Base-by-base conservation (phyloP, 37 sponge, comb jelly and placozoan species). In the Cladorhizidae sp. region DNA sequence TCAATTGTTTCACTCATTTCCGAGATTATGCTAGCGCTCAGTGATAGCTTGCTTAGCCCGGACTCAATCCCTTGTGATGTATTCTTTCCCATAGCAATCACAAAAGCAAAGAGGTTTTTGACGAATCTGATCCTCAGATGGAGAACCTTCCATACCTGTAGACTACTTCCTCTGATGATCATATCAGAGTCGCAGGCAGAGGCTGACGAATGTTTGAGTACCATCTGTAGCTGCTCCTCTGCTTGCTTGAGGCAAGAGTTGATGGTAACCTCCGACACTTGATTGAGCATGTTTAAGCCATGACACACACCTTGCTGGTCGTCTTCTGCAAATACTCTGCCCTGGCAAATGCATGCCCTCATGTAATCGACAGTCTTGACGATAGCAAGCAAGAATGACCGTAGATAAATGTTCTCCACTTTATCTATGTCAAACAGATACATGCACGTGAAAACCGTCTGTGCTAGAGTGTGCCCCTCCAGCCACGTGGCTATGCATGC, bases 381-480 rank as follows among this genome's bases (percentile, higher is more conserved):
- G 8, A 88, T 41, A 32, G 72, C 82, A 36, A 70, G 59, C 21
- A 81, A 54, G 72, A 91, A 82, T 8, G 74, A 36, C 18, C 85
- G 72, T n/a, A 97, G 59, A n/a, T 42, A 42, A 1, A 78, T 33
- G 68, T 90, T 68, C 65, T 94, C 81, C 0, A 94, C 67, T 20
- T 38, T 29, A 0, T 75, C 39, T 1, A 77, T 71, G 25, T 88
- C 87, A n/a, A 87, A 89, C 8, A 94, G 75, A 61, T 94, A 94
- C 80, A 89, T 72, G 77, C 97, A 93, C 0, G 99, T 94, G 80
- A 92, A 94, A 22, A 99, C 97, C 0, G 99, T 99, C 84, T 99
- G 99, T 15, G 95, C 97, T 25, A 99, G 67, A 21, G 92, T 91
- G 80, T 96, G 90, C 0, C 99, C 99, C 33, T 90, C 76, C 43